Conservation (phyloP, 2,888 invertebrate genomes). For the Hylaea fasciaria region DNA sequence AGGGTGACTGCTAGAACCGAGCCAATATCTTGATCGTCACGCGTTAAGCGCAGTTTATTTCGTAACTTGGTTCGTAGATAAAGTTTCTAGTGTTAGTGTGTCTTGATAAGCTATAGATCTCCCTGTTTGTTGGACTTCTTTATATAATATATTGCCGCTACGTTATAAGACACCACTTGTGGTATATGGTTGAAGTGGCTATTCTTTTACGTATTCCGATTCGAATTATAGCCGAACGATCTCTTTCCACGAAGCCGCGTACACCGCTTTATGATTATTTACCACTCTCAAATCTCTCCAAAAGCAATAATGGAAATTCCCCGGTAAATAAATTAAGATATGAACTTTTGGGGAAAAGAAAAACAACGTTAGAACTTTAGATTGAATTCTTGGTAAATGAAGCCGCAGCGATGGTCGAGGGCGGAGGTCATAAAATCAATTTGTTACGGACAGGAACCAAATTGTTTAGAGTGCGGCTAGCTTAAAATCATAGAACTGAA, state of each 20-base stretch:
- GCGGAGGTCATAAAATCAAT: constrained; percentile 31
- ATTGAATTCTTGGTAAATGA: constrained; percentile 41
- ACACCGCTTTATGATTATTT: constrained; percentile 21
- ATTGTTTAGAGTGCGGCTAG: constrained; percentile 22
- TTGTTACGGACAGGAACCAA: constrained; percentile 28
- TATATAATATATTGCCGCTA: not conserved
- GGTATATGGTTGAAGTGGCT: too few relatives aligned
- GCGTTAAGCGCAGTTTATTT: constrained; percentile 24
- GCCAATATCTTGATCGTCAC: constrained; percentile 16
- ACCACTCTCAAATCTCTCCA: constrained; percentile 35
- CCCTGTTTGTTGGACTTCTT: not conserved
- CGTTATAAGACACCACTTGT: too few relatives aligned
- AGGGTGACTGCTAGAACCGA: constrained; percentile 22
- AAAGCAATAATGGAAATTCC: constrained; percentile 42
- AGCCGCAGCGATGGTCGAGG: constrained; percentile 30
- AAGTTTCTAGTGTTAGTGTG: constrained; percentile 10
- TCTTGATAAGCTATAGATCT: not conserved
- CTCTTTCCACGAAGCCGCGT: constrained; percentile 8
- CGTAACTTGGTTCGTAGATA: constrained; percentile 10
- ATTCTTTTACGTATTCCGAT: too few relatives aligned
- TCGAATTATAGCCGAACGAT: too few relatives aligned
- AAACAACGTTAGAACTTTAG: constrained; percentile 41
- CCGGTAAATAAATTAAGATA: constrained; percentile 42
- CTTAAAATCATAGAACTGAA: constrained; percentile 10
- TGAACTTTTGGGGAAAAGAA: constrained; percentile 39